Evolutionary conservation across 2,113 vertebrate species (phyloP).

Genomic region (Rostratula benghalensis): DNA sequence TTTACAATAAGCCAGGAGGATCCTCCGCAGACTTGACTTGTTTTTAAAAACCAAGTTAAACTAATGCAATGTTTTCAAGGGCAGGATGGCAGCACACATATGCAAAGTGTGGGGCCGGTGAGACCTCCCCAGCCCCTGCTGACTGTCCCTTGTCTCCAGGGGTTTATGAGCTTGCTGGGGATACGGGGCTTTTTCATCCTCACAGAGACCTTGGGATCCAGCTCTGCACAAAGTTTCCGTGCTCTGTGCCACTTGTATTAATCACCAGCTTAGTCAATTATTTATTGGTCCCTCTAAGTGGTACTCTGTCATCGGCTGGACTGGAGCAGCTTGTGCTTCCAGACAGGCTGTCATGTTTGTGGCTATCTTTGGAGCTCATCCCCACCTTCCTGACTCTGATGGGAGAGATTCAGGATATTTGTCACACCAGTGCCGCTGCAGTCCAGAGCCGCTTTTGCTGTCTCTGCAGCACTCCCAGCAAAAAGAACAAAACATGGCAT

Average conservation of each 20-base stretch:
- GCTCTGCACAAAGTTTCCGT: background rate
- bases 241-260: background rate
- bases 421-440: background rate
- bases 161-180: fast-evolving
- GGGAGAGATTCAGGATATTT: background rate
- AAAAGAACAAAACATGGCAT: background rate
- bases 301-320: background rate
- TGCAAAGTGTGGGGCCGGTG: background rate
- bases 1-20: background rate
- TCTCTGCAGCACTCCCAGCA: background rate
- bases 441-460: background rate
- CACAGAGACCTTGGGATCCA: background rate
- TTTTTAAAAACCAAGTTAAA: background rate
- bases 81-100: background rate
- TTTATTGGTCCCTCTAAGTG: background rate
- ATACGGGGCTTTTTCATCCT: background rate
- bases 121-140: background rate
- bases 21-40: background rate
- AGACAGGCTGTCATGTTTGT: background rate
- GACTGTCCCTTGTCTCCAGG: background rate
- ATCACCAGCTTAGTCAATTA: background rate
- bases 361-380: constrained; percentile 7
- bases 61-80: background rate
- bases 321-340: background rate
- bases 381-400: background rate